Conservation (phyloP, 2,888 invertebrate species). For the Monoplex corrugatus region DNA sequence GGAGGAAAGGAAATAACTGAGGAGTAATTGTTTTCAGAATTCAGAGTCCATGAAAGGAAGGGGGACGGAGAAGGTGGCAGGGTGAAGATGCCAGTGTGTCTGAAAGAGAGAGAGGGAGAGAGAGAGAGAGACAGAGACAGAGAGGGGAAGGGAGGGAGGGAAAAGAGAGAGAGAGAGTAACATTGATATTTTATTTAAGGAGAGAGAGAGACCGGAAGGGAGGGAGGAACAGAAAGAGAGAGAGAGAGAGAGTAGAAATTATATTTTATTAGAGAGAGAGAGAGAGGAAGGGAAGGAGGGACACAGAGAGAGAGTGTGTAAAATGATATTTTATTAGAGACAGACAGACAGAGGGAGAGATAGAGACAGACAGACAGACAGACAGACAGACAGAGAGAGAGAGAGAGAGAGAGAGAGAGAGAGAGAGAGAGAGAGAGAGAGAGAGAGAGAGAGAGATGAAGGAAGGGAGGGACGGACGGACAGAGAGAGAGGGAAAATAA, state of each 20-base stretch:
- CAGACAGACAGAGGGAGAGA: not conserved
- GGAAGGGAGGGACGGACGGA: no score
- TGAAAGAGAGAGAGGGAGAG: conserved; percentile 23
- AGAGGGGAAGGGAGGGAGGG: not conserved
- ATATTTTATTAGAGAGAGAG: not conserved
- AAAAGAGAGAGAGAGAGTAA: not conserved
- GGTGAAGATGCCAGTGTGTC: no score
- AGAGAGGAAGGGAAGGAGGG: not conserved
- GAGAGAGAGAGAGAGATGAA: not conserved
- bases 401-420: not conserved
- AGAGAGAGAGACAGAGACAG: not conserved
- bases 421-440: not conserved
- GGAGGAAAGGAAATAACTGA: no score
- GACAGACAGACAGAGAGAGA: not conserved
- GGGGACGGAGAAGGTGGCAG: no score
- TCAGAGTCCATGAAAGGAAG: no score
- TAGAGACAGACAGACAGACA: not conserved
- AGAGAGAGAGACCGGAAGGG: not conserved
- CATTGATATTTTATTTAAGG: not conserved
- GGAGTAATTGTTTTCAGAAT: no score
- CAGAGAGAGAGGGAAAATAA: no score
- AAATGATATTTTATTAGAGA: not conserved
- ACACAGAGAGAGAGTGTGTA: not conserved
- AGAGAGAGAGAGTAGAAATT: not conserved
- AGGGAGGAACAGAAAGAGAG: not conserved